Evolutionary conservation across 2,888 invertebrate species (phyloP), one percentile per base, ranked within the genome.

Genomic region (Sinotaia quadrata): DNA sequence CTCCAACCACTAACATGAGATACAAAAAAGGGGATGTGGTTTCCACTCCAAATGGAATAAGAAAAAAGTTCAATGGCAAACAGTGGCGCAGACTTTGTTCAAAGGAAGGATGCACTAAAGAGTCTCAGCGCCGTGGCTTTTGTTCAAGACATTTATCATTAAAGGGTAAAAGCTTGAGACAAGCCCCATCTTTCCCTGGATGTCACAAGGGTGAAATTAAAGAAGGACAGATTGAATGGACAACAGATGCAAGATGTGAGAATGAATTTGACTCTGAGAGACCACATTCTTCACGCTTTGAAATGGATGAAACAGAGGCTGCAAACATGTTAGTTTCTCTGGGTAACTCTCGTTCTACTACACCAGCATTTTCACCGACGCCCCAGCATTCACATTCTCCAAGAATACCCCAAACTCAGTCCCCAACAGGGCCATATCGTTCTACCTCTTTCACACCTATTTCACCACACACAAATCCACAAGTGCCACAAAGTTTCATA

Each of bases 1-100:
- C 86, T 21, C 86, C 87, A 0, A 78, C 78, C 24, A 77, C 83
- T 24, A 80, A 79, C 57, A 80, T 80, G 73, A 87, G 87, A 73
- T 88, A 87, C 76, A 86, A 87, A 90, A 98, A 98, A 90, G 98
- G 98, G 77, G 98, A 99, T 89, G 95, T 98, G 68, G 95, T 96
- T 41, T 93, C 94, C 4, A 95, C 95, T 59, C 95, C 96, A 4
- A 95, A 94, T 81, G 98, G 98, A 76, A 97, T 99, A 82, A 91
- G 98, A 18, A 99, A 99, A 90, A 99, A 98, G 90, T 99, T 97
- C 89, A 99, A 99, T 90, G 99, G 99, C 44, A 99, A 99, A 90
- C 99, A 99, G 88, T 99, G 98, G 99, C 92, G 98, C 74, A 91
- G 98, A 82, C 91, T 99, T 75, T 99, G 98, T 90, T 97, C 97